Percentiles rank a stretch among this genome's conserved stretches.
Evolutionary conservation across 2,888 invertebrate genomes (phyloP).

Genomic region (Sabatieria punctata): DNA sequence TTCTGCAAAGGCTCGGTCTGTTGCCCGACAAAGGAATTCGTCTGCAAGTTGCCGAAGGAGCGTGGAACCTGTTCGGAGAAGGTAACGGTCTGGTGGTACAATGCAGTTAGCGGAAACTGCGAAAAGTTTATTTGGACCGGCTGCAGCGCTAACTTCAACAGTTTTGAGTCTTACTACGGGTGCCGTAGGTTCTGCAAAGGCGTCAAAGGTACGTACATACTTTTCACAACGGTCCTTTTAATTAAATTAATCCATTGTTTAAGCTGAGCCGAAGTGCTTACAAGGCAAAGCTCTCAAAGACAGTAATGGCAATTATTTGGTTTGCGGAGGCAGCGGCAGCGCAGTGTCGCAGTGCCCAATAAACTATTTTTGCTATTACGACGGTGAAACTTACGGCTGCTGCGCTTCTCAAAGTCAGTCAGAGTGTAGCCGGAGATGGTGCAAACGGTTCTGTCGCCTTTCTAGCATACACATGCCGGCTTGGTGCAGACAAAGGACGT

Average conservation of each 20-base stretch:
- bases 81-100: conserved; percentile 31
- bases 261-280: neutral
- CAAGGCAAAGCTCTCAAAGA: conserved; percentile 1
- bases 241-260: neutral
- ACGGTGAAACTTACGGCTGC: conserved; percentile 29
- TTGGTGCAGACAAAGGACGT: conserved; percentile 25
- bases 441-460: too few relatives aligned
- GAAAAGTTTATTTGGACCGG: conserved; percentile 30
- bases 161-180: conserved; percentile 28
- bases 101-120: conserved; percentile 30
- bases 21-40: conserved; percentile 26
- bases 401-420: conserved; percentile 24
- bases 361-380: conserved; percentile 30
- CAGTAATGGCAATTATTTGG: conserved; percentile 28
- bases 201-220: conserved; percentile 20
- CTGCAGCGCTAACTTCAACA: conserved; percentile 28
- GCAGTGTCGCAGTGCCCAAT: conserved; percentile 25
- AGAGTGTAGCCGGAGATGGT: too few relatives aligned
- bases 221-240: too few relatives aligned
- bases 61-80: conserved; percentile 29
- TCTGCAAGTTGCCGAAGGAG: conserved; percentile 26
- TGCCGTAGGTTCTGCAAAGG: conserved; percentile 29
- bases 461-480: conserved; percentile 28
- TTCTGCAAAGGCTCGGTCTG: conserved; percentile 20
- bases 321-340: conserved; percentile 23